A percentile compares a stretch with the other conserved stretches of the same genome.
phyloP scores from a whole-genome alignment of 1,140 invertebrate genomes.

The Gonioctena quinquepunctata region DNA sequence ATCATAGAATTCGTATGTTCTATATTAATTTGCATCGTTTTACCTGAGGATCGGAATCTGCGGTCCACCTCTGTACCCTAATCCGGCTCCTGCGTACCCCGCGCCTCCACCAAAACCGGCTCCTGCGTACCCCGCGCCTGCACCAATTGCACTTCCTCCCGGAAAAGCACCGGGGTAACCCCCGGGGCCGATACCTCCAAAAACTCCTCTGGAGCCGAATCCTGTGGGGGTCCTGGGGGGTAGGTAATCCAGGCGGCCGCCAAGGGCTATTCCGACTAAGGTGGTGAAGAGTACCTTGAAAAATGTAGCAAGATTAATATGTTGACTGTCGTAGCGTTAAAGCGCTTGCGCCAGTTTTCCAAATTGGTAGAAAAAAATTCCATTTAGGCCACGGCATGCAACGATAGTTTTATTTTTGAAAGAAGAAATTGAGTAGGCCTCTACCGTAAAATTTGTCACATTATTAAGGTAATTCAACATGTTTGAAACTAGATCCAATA shows the following conservation, averaged over 20 bases:
- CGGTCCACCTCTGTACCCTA: constrained; percentile 42
- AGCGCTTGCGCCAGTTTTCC: no score
- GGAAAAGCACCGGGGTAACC: constrained; percentile 24
- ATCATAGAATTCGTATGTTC: no score
- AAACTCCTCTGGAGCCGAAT: constrained; percentile 50
- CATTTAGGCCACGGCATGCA: no score
- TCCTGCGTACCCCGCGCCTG: not conserved
- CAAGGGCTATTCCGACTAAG: constrained; percentile 34
- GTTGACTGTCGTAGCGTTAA: no score
- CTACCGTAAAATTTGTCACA: no score
- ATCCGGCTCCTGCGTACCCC: constrained; percentile 35
- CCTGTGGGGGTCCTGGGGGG: constrained; percentile 62
- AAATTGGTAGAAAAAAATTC: no score
- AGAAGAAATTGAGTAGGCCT: no score
- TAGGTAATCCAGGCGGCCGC: constrained; percentile 63
- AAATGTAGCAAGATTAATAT: no score
- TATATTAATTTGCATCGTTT: no score
- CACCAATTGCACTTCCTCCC: constrained; percentile 18
- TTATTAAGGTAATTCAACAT: no score
- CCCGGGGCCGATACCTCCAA: constrained; percentile 12
- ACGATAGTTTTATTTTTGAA: no score
- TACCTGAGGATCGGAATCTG: constrained; percentile 57
- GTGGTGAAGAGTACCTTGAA: constrained; percentile 37
- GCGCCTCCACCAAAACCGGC: constrained; percentile 23
- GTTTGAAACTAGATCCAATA: no score